These are phyloP conservation scores for Drosophila neocordata DNA, from an alignment of 1,140 invertebrate species.

Conservation along the genomic window DNA sequence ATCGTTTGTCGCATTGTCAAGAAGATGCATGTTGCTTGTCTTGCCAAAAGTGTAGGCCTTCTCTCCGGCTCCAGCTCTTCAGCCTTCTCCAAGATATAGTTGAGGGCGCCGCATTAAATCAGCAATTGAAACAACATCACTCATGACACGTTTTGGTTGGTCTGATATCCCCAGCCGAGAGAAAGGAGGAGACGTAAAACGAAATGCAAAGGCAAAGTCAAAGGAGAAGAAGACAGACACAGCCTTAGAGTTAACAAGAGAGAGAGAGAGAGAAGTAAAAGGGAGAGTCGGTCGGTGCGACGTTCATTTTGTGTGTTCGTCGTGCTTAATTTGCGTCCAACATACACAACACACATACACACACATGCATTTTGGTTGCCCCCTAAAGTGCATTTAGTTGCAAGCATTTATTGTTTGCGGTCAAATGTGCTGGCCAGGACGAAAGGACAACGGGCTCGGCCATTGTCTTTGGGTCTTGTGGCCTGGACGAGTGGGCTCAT, in stretches of 20 bases:
- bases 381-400: constrained; percentile 79
- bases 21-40: constrained; percentile 80
- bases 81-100: constrained; percentile 20
- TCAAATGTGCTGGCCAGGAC: constrained; percentile 61
- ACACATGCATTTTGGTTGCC: constrained; percentile 23
- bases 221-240: background rate
- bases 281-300: constrained; percentile 14
- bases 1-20: constrained; percentile 79
- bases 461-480: constrained; percentile 60
- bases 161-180: constrained; percentile 27
- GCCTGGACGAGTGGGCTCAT: constrained; percentile 46
- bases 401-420: constrained; percentile 80
- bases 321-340: constrained; percentile 74
- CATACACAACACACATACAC: constrained; percentile 32
- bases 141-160: constrained; percentile 76
- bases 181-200: background rate
- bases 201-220: constrained; percentile 27
- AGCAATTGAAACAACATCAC: constrained; percentile 81
- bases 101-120: constrained; percentile 73
- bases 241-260: no score
- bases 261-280: background rate
- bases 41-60: constrained; percentile 60
- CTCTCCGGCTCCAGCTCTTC: background rate
- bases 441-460: constrained; percentile 31
- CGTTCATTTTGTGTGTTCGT: constrained; percentile 71